Conservation (phyloP, 2,888 invertebrate genomes). For the Nebria brevicollis region DNA sequence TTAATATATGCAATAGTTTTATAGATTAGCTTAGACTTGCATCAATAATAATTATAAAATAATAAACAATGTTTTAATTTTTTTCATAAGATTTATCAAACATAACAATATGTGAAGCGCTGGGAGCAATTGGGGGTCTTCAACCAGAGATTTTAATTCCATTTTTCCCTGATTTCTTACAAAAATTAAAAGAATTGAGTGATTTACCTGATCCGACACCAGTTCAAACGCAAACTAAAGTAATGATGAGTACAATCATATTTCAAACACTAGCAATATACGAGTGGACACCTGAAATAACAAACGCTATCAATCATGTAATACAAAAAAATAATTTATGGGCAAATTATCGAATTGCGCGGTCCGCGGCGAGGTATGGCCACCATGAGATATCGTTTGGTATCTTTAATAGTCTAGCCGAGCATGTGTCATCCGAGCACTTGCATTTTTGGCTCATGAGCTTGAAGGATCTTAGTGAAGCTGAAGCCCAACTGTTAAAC, state of each 20-base stretch:
- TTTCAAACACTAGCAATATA: conserved; percentile 82
- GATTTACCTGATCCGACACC: conserved; percentile 53
- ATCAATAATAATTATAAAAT: too few relatives aligned
- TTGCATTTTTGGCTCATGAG: conserved; percentile 89
- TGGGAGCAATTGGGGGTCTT: conserved; percentile 78
- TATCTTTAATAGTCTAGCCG: conserved; percentile 69
- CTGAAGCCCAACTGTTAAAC: conserved; percentile 73
- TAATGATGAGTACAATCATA: conserved; percentile 84
- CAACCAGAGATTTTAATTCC: conserved; percentile 68
- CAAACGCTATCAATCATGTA: conserved; percentile 68
- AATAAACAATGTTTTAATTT: background rate
- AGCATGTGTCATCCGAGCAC: conserved; percentile 80
- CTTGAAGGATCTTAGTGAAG: conserved; percentile 78
- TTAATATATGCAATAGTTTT: too few relatives aligned
- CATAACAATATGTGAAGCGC: conserved; percentile 75
- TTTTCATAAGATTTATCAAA: conserved; percentile 58
- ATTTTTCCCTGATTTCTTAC: conserved; percentile 67
- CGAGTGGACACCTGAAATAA: conserved; percentile 72
- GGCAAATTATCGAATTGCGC: conserved; percentile 87
- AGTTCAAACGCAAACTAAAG: conserved; percentile 68
- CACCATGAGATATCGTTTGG: conserved; percentile 71
- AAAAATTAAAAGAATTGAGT: conserved; percentile 61
- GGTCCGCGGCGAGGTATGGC: conserved; percentile 85
- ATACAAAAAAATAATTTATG: conserved; percentile 73
- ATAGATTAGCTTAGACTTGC: too few relatives aligned